A percentile compares a stretch with the other conserved stretches of the same genome.
Evolutionary conservation across 1,140 invertebrate genomes (phyloP).

Genomic region (Rhynchophorus ferrugineus): DNA sequence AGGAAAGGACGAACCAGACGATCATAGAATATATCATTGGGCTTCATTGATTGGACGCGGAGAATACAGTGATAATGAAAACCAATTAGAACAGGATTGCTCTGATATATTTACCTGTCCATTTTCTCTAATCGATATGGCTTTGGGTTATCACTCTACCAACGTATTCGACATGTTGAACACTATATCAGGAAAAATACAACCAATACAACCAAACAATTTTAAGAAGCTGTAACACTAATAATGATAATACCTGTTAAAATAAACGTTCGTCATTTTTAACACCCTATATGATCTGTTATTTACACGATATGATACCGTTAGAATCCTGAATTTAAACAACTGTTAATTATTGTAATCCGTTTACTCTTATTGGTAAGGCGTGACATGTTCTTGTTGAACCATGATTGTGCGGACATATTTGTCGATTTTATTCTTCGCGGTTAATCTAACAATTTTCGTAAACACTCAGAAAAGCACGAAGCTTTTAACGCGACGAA

Average conservation of each 20-base stretch:
- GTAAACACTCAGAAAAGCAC: background rate
- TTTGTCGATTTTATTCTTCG: background rate
- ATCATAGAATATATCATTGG: conserved; percentile 57
- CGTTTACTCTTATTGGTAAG: no score
- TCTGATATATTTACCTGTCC: conserved; percentile 53
- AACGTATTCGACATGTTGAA: background rate
- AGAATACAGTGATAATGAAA: conserved; percentile 21
- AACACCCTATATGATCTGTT: no score
- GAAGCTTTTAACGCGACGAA: conserved; percentile 40
- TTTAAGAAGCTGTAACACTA: conserved; percentile 48
- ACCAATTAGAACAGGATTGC: conserved; percentile 46
- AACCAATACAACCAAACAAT: background rate
- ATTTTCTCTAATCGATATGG: conserved; percentile 64
- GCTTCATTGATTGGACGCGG: conserved; percentile 50
- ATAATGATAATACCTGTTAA: conserved; percentile 61
- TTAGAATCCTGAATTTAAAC: no score
- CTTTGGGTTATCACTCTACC: conserved; percentile 55
- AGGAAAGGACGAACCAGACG: conserved; percentile 54
- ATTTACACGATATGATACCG: no score
- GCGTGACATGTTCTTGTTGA: no score
- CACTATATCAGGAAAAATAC: conserved; percentile 42
- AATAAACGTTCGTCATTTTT: conserved; percentile 55
- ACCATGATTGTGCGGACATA: no score
- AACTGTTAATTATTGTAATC: no score
- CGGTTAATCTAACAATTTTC: background rate